phyloP scores from a whole-genome alignment of 1,140 invertebrate genomes.

The Rhyzopertha dominica region DNA sequence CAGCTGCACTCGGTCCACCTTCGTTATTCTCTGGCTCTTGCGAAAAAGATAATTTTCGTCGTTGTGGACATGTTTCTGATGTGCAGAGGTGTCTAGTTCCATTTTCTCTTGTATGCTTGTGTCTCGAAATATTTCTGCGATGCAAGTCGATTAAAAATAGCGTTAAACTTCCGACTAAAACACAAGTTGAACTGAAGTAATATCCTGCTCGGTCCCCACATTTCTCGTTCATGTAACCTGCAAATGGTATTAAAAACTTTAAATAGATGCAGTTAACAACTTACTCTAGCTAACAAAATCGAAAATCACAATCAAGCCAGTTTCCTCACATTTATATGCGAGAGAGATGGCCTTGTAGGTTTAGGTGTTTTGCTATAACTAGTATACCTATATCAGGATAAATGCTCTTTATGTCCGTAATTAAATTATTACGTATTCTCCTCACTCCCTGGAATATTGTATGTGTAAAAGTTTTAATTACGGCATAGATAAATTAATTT shows the following conservation, averaged over 20 bases:
- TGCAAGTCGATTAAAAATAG: constrained; percentile 78
- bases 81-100: constrained; percentile 54
- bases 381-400: too few species aligned
- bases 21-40: constrained; percentile 56
- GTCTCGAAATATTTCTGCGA: constrained; percentile 59
- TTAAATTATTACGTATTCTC: too few species aligned
- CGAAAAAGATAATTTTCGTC: constrained; percentile 54
- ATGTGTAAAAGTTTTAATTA: too few species aligned
- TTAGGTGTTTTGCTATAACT: too few species aligned
- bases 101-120: constrained; percentile 62
- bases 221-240: constrained; percentile 73
- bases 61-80: constrained; percentile 53
- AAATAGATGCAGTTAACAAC: too few species aligned
- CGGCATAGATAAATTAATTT: too few species aligned
- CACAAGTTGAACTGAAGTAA: constrained; percentile 75
- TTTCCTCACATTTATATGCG: too few species aligned
- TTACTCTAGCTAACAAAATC: too few species aligned
- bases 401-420: too few species aligned
- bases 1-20: constrained; percentile 45
- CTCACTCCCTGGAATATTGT: too few species aligned
- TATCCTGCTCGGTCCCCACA: constrained; percentile 72
- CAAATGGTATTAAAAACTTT: constrained; percentile 26
- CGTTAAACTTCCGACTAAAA: constrained; percentile 67
- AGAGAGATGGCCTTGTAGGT: too few species aligned
- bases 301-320: too few species aligned